Evolutionary conservation across 2,113 vertebrate species (phyloP).

Genomic region (Potamarius usumacintae): DNA sequence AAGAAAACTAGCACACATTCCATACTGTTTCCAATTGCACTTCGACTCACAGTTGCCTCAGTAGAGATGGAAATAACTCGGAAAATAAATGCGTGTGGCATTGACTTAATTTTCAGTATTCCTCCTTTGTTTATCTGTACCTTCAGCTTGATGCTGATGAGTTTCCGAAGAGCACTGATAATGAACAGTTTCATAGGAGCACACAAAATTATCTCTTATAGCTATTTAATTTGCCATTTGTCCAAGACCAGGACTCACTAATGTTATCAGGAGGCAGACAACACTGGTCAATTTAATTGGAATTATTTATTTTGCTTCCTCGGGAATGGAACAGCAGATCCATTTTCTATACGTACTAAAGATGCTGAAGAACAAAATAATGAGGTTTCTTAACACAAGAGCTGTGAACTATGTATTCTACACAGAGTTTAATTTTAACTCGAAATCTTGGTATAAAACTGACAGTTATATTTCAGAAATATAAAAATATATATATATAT

Average conservation of each 20-base stretch:
- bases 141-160: not conserved
- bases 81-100: slow-evolving; percentile 38
- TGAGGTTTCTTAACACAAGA: not conserved
- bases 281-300: not conserved
- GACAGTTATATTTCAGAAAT: no score
- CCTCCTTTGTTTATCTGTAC: slow-evolving; percentile 37
- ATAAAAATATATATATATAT: no score
- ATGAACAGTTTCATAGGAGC: not conserved
- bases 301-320: not conserved
- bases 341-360: not conserved
- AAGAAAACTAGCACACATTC: slow-evolving; percentile 29
- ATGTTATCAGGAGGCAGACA: not conserved
- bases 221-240: not conserved
- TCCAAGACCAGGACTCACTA: not conserved
- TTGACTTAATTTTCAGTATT: slow-evolving; percentile 63
- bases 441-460: not conserved
- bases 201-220: not conserved
- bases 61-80: slow-evolving; percentile 44
- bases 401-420: not conserved
- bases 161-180: not conserved
- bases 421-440: not conserved
- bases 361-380: not conserved
- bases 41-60: slow-evolving; percentile 25
- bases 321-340: not conserved
- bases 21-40: slow-evolving; percentile 22